Evolutionary conservation across 2,888 invertebrate species (phyloP).

Genomic region (Lasioglossum leucozonium): DNA sequence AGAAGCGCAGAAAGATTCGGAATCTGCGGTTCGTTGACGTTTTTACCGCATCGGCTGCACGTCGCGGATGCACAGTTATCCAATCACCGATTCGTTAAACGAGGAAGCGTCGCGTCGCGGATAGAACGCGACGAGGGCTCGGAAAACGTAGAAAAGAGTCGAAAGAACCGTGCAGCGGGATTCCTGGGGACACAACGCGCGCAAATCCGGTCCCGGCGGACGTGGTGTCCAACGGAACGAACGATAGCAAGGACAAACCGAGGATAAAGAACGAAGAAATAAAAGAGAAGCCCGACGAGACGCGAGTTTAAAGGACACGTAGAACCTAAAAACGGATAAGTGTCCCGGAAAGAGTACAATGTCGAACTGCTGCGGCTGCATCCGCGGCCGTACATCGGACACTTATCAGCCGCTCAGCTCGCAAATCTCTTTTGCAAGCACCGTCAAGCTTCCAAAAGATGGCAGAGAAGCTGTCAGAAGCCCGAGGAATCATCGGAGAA

Average conservation of each 20-base stretch:
- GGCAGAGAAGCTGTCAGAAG: constrained; percentile 66
- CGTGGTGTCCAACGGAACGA: neutral
- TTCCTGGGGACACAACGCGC: constrained; percentile 1
- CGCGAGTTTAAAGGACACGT: neutral
- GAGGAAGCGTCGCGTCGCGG: neutral
- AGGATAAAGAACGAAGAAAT: neutral
- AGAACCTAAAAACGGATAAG: neutral
- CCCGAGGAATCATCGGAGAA: constrained; percentile 75
- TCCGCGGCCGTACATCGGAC: constrained; percentile 66
- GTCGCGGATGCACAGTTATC: constrained; percentile 3
- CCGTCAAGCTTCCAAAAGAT: constrained; percentile 62
- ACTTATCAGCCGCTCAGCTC: constrained; percentile 75
- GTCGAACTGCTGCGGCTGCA: constrained; percentile 75
- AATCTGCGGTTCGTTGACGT: neutral
- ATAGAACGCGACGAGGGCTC: neutral
- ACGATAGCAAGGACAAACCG: neutral
- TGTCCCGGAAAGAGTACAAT: constrained; percentile 46
- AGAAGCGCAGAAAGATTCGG: neutral
- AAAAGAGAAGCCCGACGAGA: neutral
- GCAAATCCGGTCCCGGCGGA: constrained; percentile 19
- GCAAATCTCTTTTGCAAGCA: constrained; percentile 49
- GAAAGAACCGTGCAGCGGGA: constrained; percentile 29
- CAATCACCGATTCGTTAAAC: neutral
- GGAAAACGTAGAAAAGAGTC: neutral
- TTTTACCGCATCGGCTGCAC: neutral